These are phyloP conservation scores for Acrocephalus arundinaceus DNA, from an alignment of 2,113 vertebrate genomes.

Conservation along the genomic window DNA sequence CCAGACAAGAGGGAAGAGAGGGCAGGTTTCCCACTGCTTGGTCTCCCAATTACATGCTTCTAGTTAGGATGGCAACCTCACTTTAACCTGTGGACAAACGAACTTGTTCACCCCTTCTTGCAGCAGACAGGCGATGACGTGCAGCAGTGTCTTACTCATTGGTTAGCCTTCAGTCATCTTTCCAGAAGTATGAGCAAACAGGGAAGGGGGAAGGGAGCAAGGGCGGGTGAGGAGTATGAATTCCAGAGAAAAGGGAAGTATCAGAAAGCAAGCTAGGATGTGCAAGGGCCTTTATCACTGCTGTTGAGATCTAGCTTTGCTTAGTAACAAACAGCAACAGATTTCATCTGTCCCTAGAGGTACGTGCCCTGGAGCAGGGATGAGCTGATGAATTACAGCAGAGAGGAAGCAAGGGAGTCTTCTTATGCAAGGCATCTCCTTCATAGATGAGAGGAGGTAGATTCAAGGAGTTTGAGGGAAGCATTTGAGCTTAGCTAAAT, in stretches of 20 bases:
- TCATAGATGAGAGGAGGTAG: neutral
- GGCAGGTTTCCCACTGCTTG: slow-evolving; percentile 37
- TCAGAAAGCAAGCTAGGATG: slow-evolving; percentile 57
- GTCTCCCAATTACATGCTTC: slow-evolving; percentile 24
- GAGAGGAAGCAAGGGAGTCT: slow-evolving; percentile 15
- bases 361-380: slow-evolving; percentile 55
- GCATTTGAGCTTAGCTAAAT: neutral
- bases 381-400: slow-evolving; percentile 32
- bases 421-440: slow-evolving; percentile 29
- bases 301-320: slow-evolving; percentile 36
- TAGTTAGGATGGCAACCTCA: slow-evolving; percentile 45
- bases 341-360: slow-evolving; percentile 61
- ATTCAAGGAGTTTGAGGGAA: neutral
- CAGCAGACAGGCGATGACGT: slow-evolving; percentile 65
- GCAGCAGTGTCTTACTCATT: slow-evolving; percentile 71
- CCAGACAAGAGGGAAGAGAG: slow-evolving; percentile 25
- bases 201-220: slow-evolving; percentile 30
- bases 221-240: slow-evolving; percentile 6
- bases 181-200: slow-evolving; percentile 74
- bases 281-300: slow-evolving; percentile 41
- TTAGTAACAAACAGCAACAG: slow-evolving; percentile 37
- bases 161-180: slow-evolving; percentile 68
- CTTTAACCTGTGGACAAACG: slow-evolving; percentile 54
- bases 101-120: slow-evolving; percentile 74
- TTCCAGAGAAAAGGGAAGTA: slow-evolving; percentile 69